Percentiles rank a stretch among this genome's conserved stretches.
Evolutionary conservation across 2,888 invertebrate genomes (phyloP).

Genomic region (Ochropleura leucogaster): DNA sequence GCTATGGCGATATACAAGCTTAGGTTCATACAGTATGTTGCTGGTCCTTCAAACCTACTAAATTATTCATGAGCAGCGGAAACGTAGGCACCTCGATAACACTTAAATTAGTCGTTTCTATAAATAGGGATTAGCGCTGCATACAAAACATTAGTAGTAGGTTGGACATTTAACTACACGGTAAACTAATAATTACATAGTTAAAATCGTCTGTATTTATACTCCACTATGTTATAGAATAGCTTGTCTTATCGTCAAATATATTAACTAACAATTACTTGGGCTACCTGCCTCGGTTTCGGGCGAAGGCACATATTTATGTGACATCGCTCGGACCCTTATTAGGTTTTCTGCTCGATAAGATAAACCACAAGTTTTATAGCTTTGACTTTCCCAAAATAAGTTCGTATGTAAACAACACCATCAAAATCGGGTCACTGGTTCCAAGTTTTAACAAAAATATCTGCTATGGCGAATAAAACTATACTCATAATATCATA

Average conservation of each 20-base stretch:
- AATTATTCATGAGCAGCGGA: slow-evolving; percentile 61
- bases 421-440: slow-evolving; percentile 51
- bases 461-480: background rate
- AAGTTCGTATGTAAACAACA: slow-evolving; percentile 49
- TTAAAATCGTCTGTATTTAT: background rate
- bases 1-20: slow-evolving; percentile 22
- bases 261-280: slow-evolving; percentile 19
- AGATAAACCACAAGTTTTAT: slow-evolving; percentile 56
- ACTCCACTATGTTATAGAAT: background rate
- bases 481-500: background rate
- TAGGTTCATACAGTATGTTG: slow-evolving; percentile 5
- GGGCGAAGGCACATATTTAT: slow-evolving; percentile 26
- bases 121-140: slow-evolving; percentile 56
- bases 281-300: slow-evolving; percentile 24
- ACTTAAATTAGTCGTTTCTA: slow-evolving; percentile 52
- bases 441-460: slow-evolving; percentile 2
- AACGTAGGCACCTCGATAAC: slow-evolving; percentile 53
- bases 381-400: slow-evolving; percentile 23
- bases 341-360: slow-evolving; percentile 49
- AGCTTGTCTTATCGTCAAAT: slow-evolving; percentile 5
- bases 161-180: slow-evolving; percentile 16
- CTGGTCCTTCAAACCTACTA: slow-evolving; percentile 35
- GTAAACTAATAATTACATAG: background rate
- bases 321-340: slow-evolving; percentile 20
- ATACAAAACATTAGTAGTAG: slow-evolving; percentile 46